Conservation (phyloP, 2,113 vertebrate species). For the Caranx ignobilis region DNA sequence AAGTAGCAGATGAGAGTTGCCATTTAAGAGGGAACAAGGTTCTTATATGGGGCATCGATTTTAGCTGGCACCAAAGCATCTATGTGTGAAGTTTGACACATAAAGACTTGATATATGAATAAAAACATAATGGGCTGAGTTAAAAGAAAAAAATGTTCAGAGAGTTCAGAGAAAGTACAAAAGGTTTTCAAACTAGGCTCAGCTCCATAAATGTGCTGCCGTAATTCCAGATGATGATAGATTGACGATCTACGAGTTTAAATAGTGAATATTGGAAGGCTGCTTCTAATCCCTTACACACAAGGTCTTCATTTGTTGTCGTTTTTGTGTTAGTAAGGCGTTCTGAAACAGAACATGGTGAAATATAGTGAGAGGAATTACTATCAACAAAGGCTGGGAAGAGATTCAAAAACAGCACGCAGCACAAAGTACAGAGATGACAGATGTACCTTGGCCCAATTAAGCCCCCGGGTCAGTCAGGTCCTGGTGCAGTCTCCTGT, state of each 20-base stretch:
- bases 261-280: background rate
- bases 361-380: background rate
- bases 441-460: background rate
- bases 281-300: background rate
- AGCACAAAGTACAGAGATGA: background rate
- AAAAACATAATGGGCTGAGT: background rate
- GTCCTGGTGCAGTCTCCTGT: background rate
- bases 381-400: constrained; percentile 1
- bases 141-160: background rate
- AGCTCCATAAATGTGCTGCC: background rate
- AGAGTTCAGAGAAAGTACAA: background rate
- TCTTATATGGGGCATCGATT: constrained; percentile 33
- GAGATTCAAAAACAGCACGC: background rate
- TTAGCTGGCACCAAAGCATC: background rate
- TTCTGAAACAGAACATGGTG: background rate
- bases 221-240: background rate
- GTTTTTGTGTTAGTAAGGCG: background rate
- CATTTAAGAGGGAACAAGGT: constrained; percentile 41
- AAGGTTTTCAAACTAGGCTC: background rate
- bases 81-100: background rate
- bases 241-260: background rate
- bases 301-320: background rate
- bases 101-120: background rate
- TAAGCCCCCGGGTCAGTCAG: constrained; percentile 5
- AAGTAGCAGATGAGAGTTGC: constrained; percentile 45